phyloP scores from a whole-genome alignment of 1,140 invertebrate genomes.

The Lasaia peninsularis region DNA sequence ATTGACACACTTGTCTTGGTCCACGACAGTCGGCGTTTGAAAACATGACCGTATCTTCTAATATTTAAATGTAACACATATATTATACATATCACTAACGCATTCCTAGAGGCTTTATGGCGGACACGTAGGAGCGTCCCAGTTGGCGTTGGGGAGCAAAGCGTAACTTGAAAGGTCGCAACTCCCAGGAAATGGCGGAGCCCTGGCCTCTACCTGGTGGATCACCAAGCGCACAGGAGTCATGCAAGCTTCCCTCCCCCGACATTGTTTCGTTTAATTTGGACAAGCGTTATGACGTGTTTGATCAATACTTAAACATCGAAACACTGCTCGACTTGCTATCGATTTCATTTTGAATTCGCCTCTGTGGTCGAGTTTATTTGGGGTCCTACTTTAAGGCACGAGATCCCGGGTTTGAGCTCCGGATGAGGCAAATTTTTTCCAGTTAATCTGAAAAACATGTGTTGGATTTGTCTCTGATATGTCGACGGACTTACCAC shows the following conservation, averaged over 20 bases:
- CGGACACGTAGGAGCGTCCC: conserved; percentile 54
- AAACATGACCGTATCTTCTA: no score
- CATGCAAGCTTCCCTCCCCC: neutral
- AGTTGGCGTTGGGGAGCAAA: conserved; percentile 50
- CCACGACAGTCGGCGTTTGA: no score
- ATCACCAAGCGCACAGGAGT: neutral
- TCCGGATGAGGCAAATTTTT: no score
- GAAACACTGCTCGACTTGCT: neutral
- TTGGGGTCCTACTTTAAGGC: no score
- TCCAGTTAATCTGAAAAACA: no score
- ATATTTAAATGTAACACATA: no score
- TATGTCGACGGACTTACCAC: no score
- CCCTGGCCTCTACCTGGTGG: conserved; percentile 6
- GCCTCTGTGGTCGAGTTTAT: no score
- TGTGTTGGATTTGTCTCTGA: no score
- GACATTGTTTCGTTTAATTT: neutral
- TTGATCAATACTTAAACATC: neutral
- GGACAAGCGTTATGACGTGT: neutral
- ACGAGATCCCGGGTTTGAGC: no score
- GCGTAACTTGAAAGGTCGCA: conserved; percentile 51
- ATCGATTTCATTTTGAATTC: no score
- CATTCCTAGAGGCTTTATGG: conserved; percentile 43
- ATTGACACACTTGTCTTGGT: no score
- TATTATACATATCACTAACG: conserved; percentile 29
- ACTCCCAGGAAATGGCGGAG: neutral